Evolutionary conservation across 2,888 invertebrate genomes (phyloP), one percentile per base, ranked within the genome.

Genomic region (Nomada hirtipes): DNA sequence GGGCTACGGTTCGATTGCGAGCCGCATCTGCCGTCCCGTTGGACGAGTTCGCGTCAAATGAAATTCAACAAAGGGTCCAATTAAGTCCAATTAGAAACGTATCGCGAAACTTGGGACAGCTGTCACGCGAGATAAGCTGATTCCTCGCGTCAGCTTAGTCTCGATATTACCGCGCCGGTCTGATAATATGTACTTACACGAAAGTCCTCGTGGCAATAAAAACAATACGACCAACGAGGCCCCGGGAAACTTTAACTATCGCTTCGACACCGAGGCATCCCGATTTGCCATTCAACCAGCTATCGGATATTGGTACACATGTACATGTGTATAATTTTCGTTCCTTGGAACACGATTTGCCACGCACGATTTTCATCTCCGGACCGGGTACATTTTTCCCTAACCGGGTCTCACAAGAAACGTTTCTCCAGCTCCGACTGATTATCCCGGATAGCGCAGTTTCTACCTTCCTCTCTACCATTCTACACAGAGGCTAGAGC

Each of bases 11-110:
- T 80, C 71, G 70, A 80, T 80, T 81, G 13, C 47, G 53, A 20
- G 60, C 23, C 67, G 74, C 71, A 71, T 78, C 77, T 68, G 52
- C 42, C 67, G 55, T 67, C 36, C 42, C 52, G 60, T 63, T 53
- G 64, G 42, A 75, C 74, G 77, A 64, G 65, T 59, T 63, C 63
- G 59, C 75, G 59, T 73, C 63, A 65, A 76, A 82, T 71, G 78
- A 77, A 82, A 78, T 83, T 72, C 82, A 68, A 83, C 77, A 82
- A 83, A 82, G 82, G 77, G 68, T 78, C 75, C 78, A 82, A 83
- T 83, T 83, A 82, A 75, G 78, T 82, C 75, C 83, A 83, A 83
- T 83, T 83, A 82, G 83, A 78, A 75, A 75, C 73, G 76, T 77
- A 78, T 77, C 68, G 75, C 75, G 71, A 68, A 63, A 42, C 67